phyloP scores from a whole-genome alignment of 2,113 vertebrate species.

The Struthidea cinerea region DNA sequence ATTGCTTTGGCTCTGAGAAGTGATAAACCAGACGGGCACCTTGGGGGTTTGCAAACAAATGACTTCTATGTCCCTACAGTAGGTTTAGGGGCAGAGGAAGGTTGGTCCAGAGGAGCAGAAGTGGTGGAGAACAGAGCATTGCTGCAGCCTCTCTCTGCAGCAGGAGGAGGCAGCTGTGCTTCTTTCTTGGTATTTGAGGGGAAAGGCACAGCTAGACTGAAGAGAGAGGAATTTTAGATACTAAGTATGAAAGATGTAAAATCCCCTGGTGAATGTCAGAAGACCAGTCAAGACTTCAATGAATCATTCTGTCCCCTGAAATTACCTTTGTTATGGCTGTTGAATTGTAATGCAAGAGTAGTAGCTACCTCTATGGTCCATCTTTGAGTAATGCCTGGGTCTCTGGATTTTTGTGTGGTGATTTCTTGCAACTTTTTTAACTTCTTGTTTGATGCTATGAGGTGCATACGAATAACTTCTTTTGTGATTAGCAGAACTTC shows the following conservation, averaged over 20 bases:
- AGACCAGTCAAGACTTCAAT: neutral
- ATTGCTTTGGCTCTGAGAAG: neutral
- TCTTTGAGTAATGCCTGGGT: neutral
- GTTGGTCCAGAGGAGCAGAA: neutral
- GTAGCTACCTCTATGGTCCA: neutral
- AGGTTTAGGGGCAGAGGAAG: neutral
- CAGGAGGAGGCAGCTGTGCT: neutral
- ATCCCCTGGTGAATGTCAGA: neutral
- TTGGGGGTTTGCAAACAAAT: neutral
- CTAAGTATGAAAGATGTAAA: neutral
- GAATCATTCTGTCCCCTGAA: neutral
- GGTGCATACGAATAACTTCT: neutral
- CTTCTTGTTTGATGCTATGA: neutral
- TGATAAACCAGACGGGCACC: neutral
- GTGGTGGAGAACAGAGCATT: neutral
- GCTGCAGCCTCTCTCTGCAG: neutral
- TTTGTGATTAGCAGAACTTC: neutral
- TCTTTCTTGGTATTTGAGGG: neutral
- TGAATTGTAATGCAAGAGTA: neutral
- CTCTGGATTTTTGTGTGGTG: neutral
- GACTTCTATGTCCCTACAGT: fast-evolving
- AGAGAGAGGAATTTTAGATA: neutral
- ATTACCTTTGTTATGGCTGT: neutral
- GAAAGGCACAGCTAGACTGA: neutral
- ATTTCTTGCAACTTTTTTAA: neutral